Evolutionary conservation across 2,113 vertebrate genomes (phyloP), one percentile per base, ranked within the genome.

Genomic region (Anser cygnoides): DNA sequence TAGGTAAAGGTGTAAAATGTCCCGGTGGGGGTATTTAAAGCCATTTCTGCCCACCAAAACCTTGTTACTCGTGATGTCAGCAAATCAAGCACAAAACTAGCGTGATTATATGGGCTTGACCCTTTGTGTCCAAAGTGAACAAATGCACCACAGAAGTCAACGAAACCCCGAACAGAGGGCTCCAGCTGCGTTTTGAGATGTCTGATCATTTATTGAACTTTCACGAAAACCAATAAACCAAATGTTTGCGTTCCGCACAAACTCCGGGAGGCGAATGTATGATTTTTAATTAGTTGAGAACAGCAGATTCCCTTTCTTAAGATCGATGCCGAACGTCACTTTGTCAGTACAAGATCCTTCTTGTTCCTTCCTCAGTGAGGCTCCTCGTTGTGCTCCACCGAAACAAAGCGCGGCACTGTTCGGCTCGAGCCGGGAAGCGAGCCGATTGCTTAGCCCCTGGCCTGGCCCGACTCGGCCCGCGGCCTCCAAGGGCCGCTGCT

Each of bases 401-500:
- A 77, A 76, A 97, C 97, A 98, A 96, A 97, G 96, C 73, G 37
- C 13, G 46, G 22, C 90, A 73, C 70, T 98, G 96, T 97, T 73
- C 25, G 58, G 87, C 35, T 89, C 67, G 44, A 76, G 95, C 29
- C 37, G 89, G 89, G 93, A 97, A 95, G 92, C 68, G 79, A 62
- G 95, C 74, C 63, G 83, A 90, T 96, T 66, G 92, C 74, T 96
- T 97, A 98, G 97, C 97, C 97, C 96, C 46, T 72, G 94, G 79
- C 89, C 91, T 63, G 18, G 8, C 84, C 59, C 39, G 6, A 28
- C 9, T 23, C 31, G 7, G 21, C 20, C n/a, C 17, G 0, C 29
- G 16, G 76, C 29, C 46, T 49, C 46, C 46, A 2, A 49, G 46
- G 46, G 4, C 28, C 8, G 0, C 15, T 29, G n/a, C 70, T 31